phyloP scores from a whole-genome alignment of 2,797 vertebrate genomes.

The Sebastes taczanowskii region DNA sequence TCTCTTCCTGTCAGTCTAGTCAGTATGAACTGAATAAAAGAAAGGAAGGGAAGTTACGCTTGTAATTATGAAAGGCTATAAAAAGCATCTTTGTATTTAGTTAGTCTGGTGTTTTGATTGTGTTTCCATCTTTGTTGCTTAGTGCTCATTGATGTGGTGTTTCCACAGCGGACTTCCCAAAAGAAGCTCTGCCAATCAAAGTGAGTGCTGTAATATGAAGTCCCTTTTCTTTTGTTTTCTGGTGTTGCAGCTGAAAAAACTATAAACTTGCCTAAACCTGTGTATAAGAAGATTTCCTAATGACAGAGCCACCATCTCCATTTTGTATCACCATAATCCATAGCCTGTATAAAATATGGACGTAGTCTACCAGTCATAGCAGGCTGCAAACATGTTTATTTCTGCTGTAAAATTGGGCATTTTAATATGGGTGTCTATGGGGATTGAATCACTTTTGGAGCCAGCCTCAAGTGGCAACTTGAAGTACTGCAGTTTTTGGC shows the following conservation, averaged over 20 bases:
- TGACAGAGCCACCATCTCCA: not conserved
- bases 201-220: not conserved
- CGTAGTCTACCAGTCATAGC: not conserved
- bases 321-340: not conserved
- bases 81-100: conserved; percentile 2
- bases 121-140: not conserved
- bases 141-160: not conserved
- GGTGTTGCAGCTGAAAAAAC: not conserved
- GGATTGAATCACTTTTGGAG: not conserved
- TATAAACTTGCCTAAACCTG: not conserved
- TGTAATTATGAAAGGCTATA: not conserved
- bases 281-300: not conserved
- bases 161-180: not conserved
- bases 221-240: not conserved
- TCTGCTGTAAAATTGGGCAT: too few species aligned
- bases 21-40: not conserved
- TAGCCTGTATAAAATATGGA: not conserved
- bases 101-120: not conserved
- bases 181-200: not conserved
- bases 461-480: not conserved
- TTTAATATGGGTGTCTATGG: too few species aligned
- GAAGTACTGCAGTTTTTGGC: not conserved
- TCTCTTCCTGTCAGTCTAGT: conserved; percentile 33
- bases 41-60: not conserved
- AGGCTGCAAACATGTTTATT: too few species aligned